Conservation (phyloP, 2,113 vertebrate genomes). For the Labrus mixtus region DNA sequence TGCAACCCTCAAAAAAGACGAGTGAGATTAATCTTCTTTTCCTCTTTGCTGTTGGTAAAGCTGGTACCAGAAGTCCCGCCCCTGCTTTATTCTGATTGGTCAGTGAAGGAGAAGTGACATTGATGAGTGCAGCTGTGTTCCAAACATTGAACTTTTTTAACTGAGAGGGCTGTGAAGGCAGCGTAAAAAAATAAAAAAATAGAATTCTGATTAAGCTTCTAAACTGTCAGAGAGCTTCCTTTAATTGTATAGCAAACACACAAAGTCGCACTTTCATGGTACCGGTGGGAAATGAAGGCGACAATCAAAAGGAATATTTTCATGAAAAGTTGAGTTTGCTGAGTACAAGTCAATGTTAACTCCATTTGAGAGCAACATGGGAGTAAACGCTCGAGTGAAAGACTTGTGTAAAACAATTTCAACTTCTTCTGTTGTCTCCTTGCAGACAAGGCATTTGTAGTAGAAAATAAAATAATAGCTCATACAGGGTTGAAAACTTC, state of each 20-base stretch:
- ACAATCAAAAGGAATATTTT: conserved; percentile 10
- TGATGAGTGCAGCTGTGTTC: too few relatives aligned
- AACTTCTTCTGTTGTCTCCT: conserved; percentile 4
- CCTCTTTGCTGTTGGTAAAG: too few relatives aligned
- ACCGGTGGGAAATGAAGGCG: neutral
- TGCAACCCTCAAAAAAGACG: too few relatives aligned
- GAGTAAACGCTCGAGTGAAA: neutral
- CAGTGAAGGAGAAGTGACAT: too few relatives aligned
- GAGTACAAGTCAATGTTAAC: conserved; percentile 4
- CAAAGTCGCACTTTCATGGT: neutral
- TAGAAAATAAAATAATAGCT: neutral
- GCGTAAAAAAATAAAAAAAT: too few relatives aligned
- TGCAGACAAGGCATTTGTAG: neutral
- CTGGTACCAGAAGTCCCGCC: too few relatives aligned
- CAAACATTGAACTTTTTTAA: too few relatives aligned
- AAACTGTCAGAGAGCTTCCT: neutral
- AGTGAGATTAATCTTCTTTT: too few relatives aligned
- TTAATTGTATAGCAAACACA: conserved; percentile 14
- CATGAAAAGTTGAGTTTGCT: conserved; percentile 9
- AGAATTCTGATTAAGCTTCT: neutral
- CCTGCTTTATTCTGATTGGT: too few relatives aligned
- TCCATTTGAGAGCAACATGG: conserved; percentile 14
- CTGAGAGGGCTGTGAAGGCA: too few relatives aligned
- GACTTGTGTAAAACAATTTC: neutral
- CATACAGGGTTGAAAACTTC: neutral